A percentile compares a stretch with the other conserved stretches of the same genome.
Conservation (phyloP, 2,797 vertebrate species). For the Acipenser ruthenus region DNA sequence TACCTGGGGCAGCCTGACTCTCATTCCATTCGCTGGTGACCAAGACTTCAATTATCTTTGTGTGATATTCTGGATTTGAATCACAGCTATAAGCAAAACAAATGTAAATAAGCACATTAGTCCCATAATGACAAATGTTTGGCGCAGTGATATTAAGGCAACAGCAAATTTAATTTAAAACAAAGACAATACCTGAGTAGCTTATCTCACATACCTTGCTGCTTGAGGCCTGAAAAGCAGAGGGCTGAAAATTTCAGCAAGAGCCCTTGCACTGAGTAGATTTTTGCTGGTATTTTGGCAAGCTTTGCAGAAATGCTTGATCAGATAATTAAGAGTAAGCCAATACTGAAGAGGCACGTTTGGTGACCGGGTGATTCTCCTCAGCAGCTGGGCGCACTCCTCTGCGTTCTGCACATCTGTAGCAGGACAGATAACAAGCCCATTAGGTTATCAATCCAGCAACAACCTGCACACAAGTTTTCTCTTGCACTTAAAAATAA, state of each 20-base stretch:
- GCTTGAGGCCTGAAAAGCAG: slow-evolving; percentile 78
- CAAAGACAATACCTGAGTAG: neutral
- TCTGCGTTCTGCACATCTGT: slow-evolving; percentile 79
- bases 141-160: neutral
- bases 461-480: neutral
- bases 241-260: slow-evolving; percentile 89
- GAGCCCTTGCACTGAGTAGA: slow-evolving; percentile 67
- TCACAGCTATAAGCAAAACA: slow-evolving; percentile 68
- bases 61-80: slow-evolving; percentile 74
- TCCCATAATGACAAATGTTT: neutral
- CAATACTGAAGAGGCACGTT: slow-evolving; percentile 85
- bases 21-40: slow-evolving; percentile 86
- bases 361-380: slow-evolving; percentile 68
- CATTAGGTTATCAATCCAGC: neutral
- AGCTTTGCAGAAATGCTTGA: slow-evolving; percentile 82
- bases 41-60: slow-evolving; percentile 83
- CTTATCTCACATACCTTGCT: slow-evolving; percentile 60
- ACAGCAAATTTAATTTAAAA: neutral
- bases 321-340: slow-evolving; percentile 86
- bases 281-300: slow-evolving; percentile 81
- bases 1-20: slow-evolving; percentile 86
- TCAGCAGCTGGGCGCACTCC: slow-evolving; percentile 78
- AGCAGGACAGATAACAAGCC: slow-evolving; percentile 11
- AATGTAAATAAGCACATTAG: neutral
- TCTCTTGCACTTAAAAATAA: slow-evolving; percentile 14